Base-by-base conservation (phyloP, 2,888 invertebrate species). In the Laspeyria flexula region DNA sequence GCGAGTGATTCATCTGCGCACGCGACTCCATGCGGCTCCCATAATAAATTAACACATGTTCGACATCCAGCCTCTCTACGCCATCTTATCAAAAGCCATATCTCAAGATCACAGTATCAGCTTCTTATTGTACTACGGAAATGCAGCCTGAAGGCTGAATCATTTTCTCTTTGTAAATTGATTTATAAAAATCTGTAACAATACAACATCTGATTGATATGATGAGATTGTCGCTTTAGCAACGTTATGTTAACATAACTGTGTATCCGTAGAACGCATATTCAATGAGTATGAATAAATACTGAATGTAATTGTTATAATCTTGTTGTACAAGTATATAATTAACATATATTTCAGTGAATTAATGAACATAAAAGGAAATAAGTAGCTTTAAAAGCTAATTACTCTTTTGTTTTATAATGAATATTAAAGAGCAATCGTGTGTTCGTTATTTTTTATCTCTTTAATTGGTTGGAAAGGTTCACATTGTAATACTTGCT, bases 1-100 rank as follows among this genome's bases (percentile, higher is more conserved):
- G 74, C 65, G 84, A 73, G 60, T 83, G 85, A 86, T 68, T 86
- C 88, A 91, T 87, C 85, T 87, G 90, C 80, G 73, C 77, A 44
- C 84, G 85, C 66, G 88, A 60, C 85, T 89, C 91, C 92, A 91
- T 91, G 75, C 80, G 81, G 77, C 73, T 80, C 59, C 88, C 90
- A 89, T 88, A 66, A 60, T 70, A 78, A 79, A 68, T 63, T 60
- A 65, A 60, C 66, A 68, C 66, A 60, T 65, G 45, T 37, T 56
- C 55, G 55, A 49, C 34, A 57, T 39, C 33, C 25, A 45, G 41
- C 35, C 50, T 39, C 46, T 51, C 50, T 51, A 68, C 47, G 69
- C 54, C 65, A 61, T 65, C 33, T 50, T 48, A 37, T 39, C 40
- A 53, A 33, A 55, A 54, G 54, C 48, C 63, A 66, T 66, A 60